These are phyloP conservation scores for Cichladusa arquata DNA, from an alignment of 2,113 vertebrate genomes.

Conservation along the genomic window DNA sequence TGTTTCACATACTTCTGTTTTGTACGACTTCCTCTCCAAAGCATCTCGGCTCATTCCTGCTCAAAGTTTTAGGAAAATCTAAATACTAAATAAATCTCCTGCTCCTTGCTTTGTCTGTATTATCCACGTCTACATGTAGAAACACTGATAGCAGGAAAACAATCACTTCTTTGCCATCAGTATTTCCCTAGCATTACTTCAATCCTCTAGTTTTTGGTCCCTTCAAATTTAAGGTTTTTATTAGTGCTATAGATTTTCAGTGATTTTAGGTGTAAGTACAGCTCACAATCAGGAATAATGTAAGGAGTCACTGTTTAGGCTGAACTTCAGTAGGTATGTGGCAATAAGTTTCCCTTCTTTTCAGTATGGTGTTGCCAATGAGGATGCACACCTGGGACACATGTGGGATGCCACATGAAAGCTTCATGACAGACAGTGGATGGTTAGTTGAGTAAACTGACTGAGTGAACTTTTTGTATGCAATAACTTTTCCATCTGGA, in stretches of 20 bases:
- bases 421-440: neutral
- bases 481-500: neutral
- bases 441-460: neutral
- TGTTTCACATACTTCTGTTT: neutral
- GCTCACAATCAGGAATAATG: neutral
- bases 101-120: neutral
- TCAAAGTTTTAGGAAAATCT: neutral
- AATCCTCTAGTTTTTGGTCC: neutral
- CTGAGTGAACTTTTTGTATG: neutral
- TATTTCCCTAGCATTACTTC: neutral
- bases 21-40: neutral
- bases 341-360: neutral
- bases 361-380: neutral
- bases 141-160: neutral
- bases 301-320: neutral
- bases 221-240: neutral
- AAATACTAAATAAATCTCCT: neutral
- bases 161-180: neutral
- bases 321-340: neutral
- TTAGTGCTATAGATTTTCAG: neutral
- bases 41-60: neutral
- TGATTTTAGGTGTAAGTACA: neutral
- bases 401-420: neutral
- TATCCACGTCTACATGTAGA: accelerated
- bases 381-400: neutral